phyloP scores from a whole-genome alignment of 2,888 invertebrate genomes.

The Eupeodes luniger region DNA sequence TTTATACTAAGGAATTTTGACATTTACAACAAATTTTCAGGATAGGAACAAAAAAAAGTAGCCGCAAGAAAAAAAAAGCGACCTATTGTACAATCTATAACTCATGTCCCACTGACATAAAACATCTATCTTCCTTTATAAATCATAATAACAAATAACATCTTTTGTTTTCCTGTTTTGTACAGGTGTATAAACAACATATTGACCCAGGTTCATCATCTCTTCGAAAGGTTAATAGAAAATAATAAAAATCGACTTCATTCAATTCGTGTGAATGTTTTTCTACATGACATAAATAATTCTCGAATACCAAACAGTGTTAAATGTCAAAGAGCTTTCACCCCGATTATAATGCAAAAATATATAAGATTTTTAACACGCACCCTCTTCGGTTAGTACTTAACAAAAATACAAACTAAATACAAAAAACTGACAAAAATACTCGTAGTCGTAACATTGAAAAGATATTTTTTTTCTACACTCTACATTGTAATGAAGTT shows the following conservation, averaged over 20 bases:
- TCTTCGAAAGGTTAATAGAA: too few relatives aligned
- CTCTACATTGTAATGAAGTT: neutral
- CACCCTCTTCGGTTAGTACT: constrained; percentile 34
- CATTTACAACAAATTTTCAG: too few relatives aligned
- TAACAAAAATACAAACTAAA: neutral
- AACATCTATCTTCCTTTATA: too few relatives aligned
- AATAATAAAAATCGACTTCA: neutral
- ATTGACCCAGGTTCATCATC: too few relatives aligned
- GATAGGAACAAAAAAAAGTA: too few relatives aligned
- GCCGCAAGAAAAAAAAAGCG: too few relatives aligned
- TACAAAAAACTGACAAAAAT: neutral
- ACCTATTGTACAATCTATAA: too few relatives aligned
- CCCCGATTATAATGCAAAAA: constrained; percentile 66
- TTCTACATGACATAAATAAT: constrained; percentile 31
- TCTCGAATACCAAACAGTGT: constrained; percentile 53
- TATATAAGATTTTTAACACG: constrained; percentile 61
- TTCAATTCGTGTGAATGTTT: neutral
- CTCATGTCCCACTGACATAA: too few relatives aligned
- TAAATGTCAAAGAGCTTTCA: constrained; percentile 58
- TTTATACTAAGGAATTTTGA: too few relatives aligned
- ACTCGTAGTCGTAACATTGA: neutral
- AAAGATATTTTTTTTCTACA: constrained; percentile 12
- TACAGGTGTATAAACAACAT: too few relatives aligned
- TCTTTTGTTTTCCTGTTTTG: too few relatives aligned
- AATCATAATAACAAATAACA: too few relatives aligned